Base-by-base conservation (phyloP, 2,888 invertebrate species). In the Papilio gigon region DNA sequence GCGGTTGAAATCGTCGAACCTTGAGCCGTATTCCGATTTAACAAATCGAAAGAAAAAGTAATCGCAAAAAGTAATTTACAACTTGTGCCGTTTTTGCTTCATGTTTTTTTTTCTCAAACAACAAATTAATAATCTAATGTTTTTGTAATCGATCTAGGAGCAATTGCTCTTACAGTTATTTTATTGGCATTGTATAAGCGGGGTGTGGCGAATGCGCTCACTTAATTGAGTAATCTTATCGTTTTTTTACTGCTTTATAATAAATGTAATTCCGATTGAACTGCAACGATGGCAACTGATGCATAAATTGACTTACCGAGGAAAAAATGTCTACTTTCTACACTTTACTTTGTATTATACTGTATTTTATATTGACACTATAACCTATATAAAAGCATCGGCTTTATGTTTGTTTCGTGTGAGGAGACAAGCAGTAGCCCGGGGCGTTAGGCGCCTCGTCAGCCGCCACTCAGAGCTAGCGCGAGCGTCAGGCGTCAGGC, bases 1-100 rank as follows among this genome's bases (percentile, higher is more conserved):
- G 83, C 75, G 81, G 81, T 80, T 82, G 75, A 74, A 81, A 74
- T 76, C 78, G 74, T 73, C 78, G 81, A 77, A 84, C 87, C 88
- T 86, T 88, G 85, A 84, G 82, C 79, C 78, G 78, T 79, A 80
- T 74, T 79, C 73, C 75, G 74, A 76, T 74, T 77, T 83, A 82
- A 81, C 78, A 74, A 80, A 83, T 75, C 73, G 68, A 64, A 56
- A 82, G 74, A 84, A 86, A 84, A 85, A 82, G 78, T 77, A 76
- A 76, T 70, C 68, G 74, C 74, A 77, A 80, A 78, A 79, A 78
- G 65, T 66, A 44, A 69, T 69, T 69, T 65, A 65, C 69, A 65
- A 69, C 69, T 69, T 65, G 69, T 56, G 61, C 65, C 53, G 61
- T 65, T 61, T 69, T 65, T 65, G 30, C 61, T n/a, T 35, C 44